Evolutionary conservation across 2,113 vertebrate genomes (phyloP).

Genomic region (Oryzias woworae): DNA sequence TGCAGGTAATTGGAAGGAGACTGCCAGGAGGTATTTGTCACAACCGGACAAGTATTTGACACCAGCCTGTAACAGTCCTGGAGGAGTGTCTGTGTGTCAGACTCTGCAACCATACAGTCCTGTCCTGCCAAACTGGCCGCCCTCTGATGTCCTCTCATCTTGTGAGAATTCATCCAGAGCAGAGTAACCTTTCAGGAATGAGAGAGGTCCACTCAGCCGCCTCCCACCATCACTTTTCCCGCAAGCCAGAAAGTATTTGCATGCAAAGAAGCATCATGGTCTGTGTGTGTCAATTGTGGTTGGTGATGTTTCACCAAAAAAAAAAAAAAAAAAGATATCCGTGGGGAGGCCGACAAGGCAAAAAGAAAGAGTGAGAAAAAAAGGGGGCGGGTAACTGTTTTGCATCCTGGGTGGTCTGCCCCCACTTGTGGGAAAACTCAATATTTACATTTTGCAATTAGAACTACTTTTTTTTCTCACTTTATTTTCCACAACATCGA

Average conservation of each 20-base stretch:
- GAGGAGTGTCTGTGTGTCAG: slow-evolving; percentile 55
- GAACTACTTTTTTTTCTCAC: slow-evolving; percentile 79
- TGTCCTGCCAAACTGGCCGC: slow-evolving; percentile 38
- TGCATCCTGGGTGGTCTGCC: slow-evolving; percentile 85
- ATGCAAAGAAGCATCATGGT: slow-evolving; percentile 68
- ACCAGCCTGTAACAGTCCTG: slow-evolving; percentile 64
- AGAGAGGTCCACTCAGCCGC: slow-evolving; percentile 26
- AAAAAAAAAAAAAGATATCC: slow-evolving; percentile 77
- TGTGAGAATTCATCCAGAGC: slow-evolving; percentile 57
- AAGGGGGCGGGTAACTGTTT: slow-evolving; percentile 77
- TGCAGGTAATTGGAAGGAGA: slow-evolving; percentile 57
- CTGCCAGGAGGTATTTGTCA: slow-evolving; percentile 73
- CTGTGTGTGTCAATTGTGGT: slow-evolving; percentile 68
- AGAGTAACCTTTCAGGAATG: slow-evolving; percentile 52
- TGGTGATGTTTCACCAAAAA: slow-evolving; percentile 74
- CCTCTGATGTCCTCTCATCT: slow-evolving; percentile 50
- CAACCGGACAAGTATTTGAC: slow-evolving; percentile 78
- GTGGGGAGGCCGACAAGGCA: slow-evolving; percentile 70
- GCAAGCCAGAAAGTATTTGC: slow-evolving; percentile 61
- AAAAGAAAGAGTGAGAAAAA: slow-evolving; percentile 52
- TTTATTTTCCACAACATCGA: slow-evolving; percentile 80
- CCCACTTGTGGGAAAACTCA: slow-evolving; percentile 86
- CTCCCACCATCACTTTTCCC: slow-evolving; percentile 51
- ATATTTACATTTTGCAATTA: slow-evolving; percentile 88
- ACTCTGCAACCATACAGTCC: slow-evolving; percentile 63